phyloP scores from a whole-genome alignment of 2,797 vertebrate genomes.

The Microctenopoma stevenorrisi region DNA sequence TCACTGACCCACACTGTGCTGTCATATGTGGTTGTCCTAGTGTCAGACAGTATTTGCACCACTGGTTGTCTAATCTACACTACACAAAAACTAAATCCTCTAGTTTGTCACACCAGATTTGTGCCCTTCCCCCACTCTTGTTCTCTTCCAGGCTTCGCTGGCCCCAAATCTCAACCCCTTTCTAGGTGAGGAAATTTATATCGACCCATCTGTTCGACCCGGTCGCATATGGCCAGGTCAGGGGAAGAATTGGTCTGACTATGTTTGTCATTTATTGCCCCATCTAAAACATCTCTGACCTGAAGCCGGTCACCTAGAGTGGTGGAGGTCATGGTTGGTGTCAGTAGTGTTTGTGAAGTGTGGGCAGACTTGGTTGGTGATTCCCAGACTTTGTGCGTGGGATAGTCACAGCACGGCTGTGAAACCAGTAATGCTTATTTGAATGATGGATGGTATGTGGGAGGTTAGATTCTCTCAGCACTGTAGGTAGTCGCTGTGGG shows the following conservation, averaged over 20 bases:
- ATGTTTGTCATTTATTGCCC: constrained; percentile 36
- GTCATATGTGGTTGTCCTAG: constrained; percentile 9
- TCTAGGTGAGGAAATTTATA: constrained; percentile 42
- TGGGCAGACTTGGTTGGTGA: constrained; percentile 44
- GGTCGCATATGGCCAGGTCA: constrained; percentile 43
- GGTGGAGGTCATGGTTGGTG: constrained; percentile 19
- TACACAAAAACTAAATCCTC: constrained; percentile 44
- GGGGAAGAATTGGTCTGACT: constrained; percentile 38
- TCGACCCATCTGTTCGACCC: constrained; percentile 62
- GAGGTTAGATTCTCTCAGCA: constrained; percentile 57
- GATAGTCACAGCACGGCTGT: constrained; percentile 45
- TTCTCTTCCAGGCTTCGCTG: constrained; percentile 28
- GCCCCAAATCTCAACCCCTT: constrained; percentile 36
- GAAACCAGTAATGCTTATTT: constrained; percentile 43
- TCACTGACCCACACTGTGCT: constrained; percentile 29
- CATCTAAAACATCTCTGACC: constrained; percentile 29
- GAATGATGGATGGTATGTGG: constrained; percentile 64
- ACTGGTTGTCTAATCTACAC: constrained; percentile 44
- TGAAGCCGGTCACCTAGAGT: constrained; percentile 1
- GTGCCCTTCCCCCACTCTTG: constrained; percentile 19
- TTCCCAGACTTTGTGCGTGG: constrained; percentile 48
- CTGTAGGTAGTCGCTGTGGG: constrained; percentile 61
- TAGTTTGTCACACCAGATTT: constrained; percentile 23
- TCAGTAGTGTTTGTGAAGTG: constrained; percentile 15
- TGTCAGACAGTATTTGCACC: constrained; percentile 11